Evolutionary conservation across 2,113 vertebrate genomes (phyloP), one percentile per base, ranked within the genome.

Genomic region (Fukomys damarensis): DNA sequence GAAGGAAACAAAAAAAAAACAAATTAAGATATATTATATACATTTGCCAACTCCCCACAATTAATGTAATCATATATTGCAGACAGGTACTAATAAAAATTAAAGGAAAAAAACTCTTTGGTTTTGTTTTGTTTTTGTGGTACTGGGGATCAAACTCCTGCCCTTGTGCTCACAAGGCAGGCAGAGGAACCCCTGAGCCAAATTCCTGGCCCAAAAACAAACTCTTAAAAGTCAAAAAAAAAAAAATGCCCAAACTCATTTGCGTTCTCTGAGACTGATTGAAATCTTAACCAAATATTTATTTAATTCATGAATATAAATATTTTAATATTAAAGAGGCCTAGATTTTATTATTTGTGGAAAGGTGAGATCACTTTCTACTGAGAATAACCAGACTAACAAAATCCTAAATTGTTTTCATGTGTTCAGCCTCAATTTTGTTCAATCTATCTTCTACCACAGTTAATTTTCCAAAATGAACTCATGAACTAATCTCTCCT

Each of bases 381-480:
- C 52, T 49, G 24, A 86, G 52, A 91, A 79, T 22, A 10, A 76
- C 3, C 28, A 30, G 12, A 61, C 26, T 14, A 41, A 85, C 35
- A 52, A 5, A 63, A 68, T 82, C 49, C 7, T 52, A 82, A 85
- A 49, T 82, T 91, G 46, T 77, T 88, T 10, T 17, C 24, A 9
- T 65, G 26, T 26, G 52, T 74, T 89, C 46, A 76, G 17, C 65
- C 5, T 94, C 38, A 90, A 76, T 59, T 65, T 93, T 96, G 41
- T 86, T 38, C 56, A 91, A 63, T 65, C 17, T 16, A 70, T 77
- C 59, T 77, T 87, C 32, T n/a, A 79, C 17, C 28, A 41, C 82
- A 96, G 41, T 32, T 38, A 86, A 81, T 93, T 92, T 96, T 95
- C 49, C 28, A 30, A 88, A 95, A 92, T 81, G 72, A 90, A 82